These are phyloP conservation scores for Cephus pulcher DNA, from an alignment of 2,888 invertebrate genomes.

Conservation along the genomic window DNA sequence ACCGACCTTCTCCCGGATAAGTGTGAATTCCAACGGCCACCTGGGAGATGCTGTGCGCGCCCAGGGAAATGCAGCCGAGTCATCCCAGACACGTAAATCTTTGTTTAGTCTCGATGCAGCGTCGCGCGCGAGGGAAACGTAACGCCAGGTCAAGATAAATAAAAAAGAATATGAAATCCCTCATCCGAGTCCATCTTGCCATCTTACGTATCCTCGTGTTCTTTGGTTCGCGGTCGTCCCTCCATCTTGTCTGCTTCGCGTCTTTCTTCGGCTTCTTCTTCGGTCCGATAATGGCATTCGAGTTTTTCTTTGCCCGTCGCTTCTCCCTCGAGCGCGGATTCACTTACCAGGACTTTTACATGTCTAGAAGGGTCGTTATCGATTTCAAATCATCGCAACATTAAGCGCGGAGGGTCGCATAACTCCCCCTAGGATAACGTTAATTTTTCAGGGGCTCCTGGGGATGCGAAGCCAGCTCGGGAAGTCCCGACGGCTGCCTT, in stretches of 20 bases:
- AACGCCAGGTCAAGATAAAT: too few species aligned
- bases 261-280: too few species aligned
- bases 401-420: constrained; percentile 33
- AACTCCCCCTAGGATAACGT: constrained; percentile 32
- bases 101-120: too few species aligned
- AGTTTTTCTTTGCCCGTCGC: constrained; percentile 23
- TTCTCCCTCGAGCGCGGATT: constrained; percentile 23
- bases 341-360: constrained; percentile 42
- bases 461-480: constrained; percentile 19
- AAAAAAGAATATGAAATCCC: too few species aligned
- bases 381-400: constrained; percentile 55
- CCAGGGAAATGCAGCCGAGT: too few species aligned
- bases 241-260: too few species aligned
- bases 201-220: too few species aligned
- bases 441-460: constrained; percentile 42
- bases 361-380: constrained; percentile 45
- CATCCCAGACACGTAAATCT: too few species aligned
- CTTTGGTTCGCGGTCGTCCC: too few species aligned
- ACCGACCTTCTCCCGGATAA: constrained; percentile 23
- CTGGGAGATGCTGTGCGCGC: too few species aligned
- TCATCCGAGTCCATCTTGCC: too few species aligned
- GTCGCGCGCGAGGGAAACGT: too few species aligned
- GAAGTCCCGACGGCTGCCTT: not conserved
- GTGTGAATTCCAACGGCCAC: constrained; percentile 43
- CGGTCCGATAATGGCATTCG: constrained; percentile 34